Evolutionary conservation across 2,888 invertebrate genomes (phyloP), one percentile per base, ranked within the genome.

Genomic region (Drosophila paracracens): DNA sequence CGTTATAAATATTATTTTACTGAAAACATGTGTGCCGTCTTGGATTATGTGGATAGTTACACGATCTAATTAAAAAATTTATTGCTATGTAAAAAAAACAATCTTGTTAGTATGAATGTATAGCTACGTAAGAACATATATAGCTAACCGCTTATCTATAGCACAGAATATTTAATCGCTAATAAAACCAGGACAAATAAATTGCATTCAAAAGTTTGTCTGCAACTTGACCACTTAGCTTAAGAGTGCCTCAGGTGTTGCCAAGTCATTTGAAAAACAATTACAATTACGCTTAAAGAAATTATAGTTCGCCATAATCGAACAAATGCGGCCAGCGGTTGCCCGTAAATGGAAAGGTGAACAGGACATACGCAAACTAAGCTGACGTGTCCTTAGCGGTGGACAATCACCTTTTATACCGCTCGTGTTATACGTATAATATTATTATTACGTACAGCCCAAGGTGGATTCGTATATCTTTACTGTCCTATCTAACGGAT

Each of bases 371-470:
- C 63, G 48, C 57, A 31, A 48, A 50, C 54, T 58, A 13, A 31
- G 78, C 91, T 88, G 87, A 88, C 87, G 87, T 88, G 87, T 91
- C 87, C 90, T 79, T 90, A 80, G 56, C 59, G 56, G 21, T 54
- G 29, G 60, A 0, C 33, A 54, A 71, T n/a, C 58, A 48, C 54
- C 27, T 27, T 51, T 81, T 61, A 31, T 50, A 31, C 48, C n/a
- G 21, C n/a, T 43, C 21, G 25, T 43, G 43, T 35, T 52, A 35
- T 66, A 64, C 54, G 68, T 82, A 63, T 60, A 59, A 43, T 48
- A 65, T 13, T 35, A 43, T 18, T 25, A 36, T 54, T 11, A 36
- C 35, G 6, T 10, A 18, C 51, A 25, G 21, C 7, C 16, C 21
- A 35, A 18, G 52, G 13, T 54, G 51, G 27, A 25, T 43, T 54